These are phyloP conservation scores for Muscicapa comitata DNA, from an alignment of 2,797 vertebrate species.

Conservation along the genomic window DNA sequence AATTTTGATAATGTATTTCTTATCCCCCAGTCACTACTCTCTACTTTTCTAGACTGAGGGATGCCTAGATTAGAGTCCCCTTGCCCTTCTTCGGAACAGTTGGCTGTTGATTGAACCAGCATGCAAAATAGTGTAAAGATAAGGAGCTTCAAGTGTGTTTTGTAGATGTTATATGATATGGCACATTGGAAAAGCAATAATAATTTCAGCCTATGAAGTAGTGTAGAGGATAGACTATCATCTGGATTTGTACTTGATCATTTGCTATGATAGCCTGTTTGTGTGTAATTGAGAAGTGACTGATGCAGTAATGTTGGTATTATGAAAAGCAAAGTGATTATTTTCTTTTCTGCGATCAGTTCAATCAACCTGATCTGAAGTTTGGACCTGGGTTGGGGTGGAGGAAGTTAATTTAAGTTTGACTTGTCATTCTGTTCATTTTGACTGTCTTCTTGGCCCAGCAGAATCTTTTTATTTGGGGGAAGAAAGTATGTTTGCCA, in stretches of 20 bases:
- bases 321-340: not conserved
- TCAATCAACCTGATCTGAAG: not conserved
- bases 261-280: not conserved
- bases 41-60: not conserved
- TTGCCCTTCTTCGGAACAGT: not conserved
- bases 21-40: not conserved
- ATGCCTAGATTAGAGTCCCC: not conserved
- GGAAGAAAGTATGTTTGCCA: not conserved
- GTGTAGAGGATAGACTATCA: not conserved
- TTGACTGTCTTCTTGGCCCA: not conserved
- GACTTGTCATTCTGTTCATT: not conserved
- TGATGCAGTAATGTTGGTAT: not conserved
- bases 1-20: not conserved
- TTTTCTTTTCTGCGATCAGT: not conserved
- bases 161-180: fast-evolving
- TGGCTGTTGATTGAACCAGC: not conserved
- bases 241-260: not conserved
- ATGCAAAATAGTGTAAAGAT: not conserved
- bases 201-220: not conserved
- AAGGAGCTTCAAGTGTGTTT: not conserved
- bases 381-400: not conserved
- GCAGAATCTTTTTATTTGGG: not conserved
- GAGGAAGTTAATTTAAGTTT: not conserved
- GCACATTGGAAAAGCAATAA: not conserved
- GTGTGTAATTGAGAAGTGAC: not conserved